Evolutionary conservation across 2,113 vertebrate genomes (phyloP), one percentile per base, ranked within the genome.

Genomic region (Psephotus haematonotus): DNA sequence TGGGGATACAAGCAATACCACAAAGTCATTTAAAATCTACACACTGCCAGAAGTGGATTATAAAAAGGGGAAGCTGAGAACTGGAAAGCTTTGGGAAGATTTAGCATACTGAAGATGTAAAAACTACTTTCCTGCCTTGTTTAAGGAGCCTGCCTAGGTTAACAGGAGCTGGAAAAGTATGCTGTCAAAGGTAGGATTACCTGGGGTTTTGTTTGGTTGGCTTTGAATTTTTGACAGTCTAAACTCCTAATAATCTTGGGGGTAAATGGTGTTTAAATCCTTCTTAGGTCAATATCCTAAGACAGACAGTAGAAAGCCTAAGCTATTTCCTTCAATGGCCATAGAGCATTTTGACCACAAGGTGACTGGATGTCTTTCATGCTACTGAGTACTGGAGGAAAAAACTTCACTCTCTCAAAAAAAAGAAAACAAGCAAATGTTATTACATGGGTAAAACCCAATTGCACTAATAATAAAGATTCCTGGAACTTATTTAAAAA

Each of bases 11-110:
- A 86, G 57, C 68, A 81, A 68, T 79, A 96, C 71, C 80, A 86
- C 39, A 81, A 93, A 96, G 77, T 93, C 11, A 84, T 84, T 96
- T 86, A 77, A 93, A 96, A 93, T 84, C 80, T 86, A 59, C 69
- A 64, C 7, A 6, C 18, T 93, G 75, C 90, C 85, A 94, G 88
- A 80, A 92, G 44, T 69, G 71, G 85, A 94, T 94, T 95, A 94
- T 92, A 80, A 80, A 84, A 87, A 70, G 8, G 28, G 84, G 44
- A 82, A 63, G 41, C 53, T 90, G 63, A 87, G 82, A 93, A 92
- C 41, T 90, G 52, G 47, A 88, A 90, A 86, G 57, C 63, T 95
- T 92, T 44, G 88, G 71, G 71, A 90, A 96, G 85, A 80, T 74
- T 96, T 95, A 94, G 24, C 75, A 70, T 86, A 88, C 88, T 86